Conservation (phyloP, 2,797 vertebrate species). For the Ctenopoma kingsleyae region DNA sequence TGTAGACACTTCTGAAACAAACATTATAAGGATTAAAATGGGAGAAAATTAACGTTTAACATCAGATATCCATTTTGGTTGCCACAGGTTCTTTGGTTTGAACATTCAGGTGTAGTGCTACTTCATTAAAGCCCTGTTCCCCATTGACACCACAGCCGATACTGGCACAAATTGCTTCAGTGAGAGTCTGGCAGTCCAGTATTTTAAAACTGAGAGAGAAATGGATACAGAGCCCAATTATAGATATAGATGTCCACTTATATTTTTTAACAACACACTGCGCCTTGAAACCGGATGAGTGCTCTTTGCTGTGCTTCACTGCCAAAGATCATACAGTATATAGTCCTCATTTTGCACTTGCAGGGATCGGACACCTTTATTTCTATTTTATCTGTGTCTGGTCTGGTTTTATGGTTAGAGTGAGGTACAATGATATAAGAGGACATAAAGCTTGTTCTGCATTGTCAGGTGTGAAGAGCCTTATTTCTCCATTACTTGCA, state of each 20-base stretch:
- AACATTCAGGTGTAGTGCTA: slow-evolving; percentile 44
- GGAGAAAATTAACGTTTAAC: slow-evolving; percentile 49
- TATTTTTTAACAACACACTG: slow-evolving; percentile 33
- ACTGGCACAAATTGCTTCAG: slow-evolving; percentile 45
- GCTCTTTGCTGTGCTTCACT: slow-evolving; percentile 29
- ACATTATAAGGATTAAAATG: slow-evolving; percentile 26
- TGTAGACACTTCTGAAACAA: slow-evolving; percentile 39
- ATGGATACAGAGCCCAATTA: slow-evolving; percentile 40
- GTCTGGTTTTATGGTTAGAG: slow-evolving; percentile 1
- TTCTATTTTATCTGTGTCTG: not conserved
- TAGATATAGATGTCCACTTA: slow-evolving; percentile 47
- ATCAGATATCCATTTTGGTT: slow-evolving; percentile 13
- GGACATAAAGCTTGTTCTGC: not conserved
- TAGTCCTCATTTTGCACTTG: slow-evolving; percentile 9
- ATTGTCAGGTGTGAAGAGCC: not conserved
- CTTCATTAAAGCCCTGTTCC: slow-evolving; percentile 46
- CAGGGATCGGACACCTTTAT: not conserved
- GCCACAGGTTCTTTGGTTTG: slow-evolving; percentile 29
- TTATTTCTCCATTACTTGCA: slow-evolving; percentile 16
- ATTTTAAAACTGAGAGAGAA: slow-evolving; percentile 34
- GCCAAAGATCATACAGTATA: not conserved
- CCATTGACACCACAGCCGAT: slow-evolving; percentile 50
- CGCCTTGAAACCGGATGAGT: slow-evolving; percentile 28
- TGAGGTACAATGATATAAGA: not conserved
- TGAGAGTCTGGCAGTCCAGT: slow-evolving; percentile 22